phyloP scores from a whole-genome alignment of 2,888 invertebrate genomes.

The Aspidiotus rigidus region DNA sequence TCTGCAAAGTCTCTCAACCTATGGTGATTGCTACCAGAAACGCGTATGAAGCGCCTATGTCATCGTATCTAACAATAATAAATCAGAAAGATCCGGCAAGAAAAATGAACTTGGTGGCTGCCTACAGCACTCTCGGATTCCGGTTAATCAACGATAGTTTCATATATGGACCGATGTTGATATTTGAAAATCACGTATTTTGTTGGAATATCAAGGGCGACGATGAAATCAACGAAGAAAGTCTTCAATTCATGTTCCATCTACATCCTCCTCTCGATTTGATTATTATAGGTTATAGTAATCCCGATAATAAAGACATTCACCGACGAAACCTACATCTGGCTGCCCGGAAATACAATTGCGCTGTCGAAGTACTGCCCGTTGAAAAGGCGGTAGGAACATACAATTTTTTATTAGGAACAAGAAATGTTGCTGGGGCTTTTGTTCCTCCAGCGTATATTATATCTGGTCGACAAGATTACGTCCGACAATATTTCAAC shows the following conservation, averaged over 20 bases:
- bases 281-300: constrained; percentile 6
- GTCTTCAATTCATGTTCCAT: constrained; percentile 18
- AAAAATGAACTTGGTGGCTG: too few species aligned
- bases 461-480: background rate
- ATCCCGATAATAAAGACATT: background rate
- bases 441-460: constrained; percentile 3
- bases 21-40: too few species aligned
- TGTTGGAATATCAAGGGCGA: constrained; percentile 15
- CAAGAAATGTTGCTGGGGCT: constrained; percentile 20
- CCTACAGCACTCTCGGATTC: background rate
- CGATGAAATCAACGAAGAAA: background rate
- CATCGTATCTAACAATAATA: too few species aligned
- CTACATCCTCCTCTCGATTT: constrained; percentile 10
- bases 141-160: constrained; percentile 10
- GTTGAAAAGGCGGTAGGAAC: background rate
- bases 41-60: too few species aligned
- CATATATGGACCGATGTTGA: constrained; percentile 17
- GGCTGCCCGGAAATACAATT: background rate
- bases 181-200: background rate
- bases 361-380: constrained; percentile 2
- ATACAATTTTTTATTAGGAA: constrained; percentile 10
- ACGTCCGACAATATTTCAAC: too few species aligned
- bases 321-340: constrained; percentile 4
- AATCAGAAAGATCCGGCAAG: too few species aligned
- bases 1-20: too few species aligned